These are phyloP conservation scores for Siphamia tubifer DNA, from an alignment of 2,113 vertebrate species.

Conservation along the genomic window DNA sequence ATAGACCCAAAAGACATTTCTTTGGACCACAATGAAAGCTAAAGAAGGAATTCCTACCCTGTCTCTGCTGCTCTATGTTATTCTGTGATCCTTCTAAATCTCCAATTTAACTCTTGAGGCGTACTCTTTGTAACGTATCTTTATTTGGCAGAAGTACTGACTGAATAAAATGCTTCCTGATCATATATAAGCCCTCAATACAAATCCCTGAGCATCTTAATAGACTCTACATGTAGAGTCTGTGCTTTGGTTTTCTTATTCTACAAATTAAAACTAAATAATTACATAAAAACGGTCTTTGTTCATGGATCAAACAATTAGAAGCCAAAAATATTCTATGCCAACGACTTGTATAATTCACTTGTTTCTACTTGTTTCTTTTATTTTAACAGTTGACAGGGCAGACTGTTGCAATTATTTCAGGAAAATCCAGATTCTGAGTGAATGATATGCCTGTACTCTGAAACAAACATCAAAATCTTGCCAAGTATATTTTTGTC, in stretches of 20 bases:
- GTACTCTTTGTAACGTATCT: neutral
- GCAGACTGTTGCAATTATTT: neutral
- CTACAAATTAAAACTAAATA: neutral
- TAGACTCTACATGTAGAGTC: neutral
- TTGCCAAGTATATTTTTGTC: too few relatives aligned
- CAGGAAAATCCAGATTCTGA: neutral
- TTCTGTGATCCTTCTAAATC: neutral
- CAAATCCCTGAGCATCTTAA: neutral
- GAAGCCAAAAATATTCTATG: neutral
- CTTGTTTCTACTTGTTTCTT: neutral
- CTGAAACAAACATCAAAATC: too few relatives aligned
- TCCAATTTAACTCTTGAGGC: neutral
- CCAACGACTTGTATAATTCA: neutral
- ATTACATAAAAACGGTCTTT: neutral
- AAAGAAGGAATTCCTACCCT: neutral
- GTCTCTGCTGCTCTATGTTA: neutral
- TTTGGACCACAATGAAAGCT: neutral
- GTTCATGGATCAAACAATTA: neutral
- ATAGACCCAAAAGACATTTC: neutral
- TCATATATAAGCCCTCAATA: neutral
- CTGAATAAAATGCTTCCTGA: neutral
- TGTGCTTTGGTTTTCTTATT: too few relatives aligned
- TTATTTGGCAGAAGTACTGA: neutral
- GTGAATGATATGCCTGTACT: neutral
- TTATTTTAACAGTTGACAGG: neutral